A percentile compares a stretch with the other conserved stretches of the same genome.
phyloP scores from a whole-genome alignment of 2,888 invertebrate species.

The Griposia aprilina region DNA sequence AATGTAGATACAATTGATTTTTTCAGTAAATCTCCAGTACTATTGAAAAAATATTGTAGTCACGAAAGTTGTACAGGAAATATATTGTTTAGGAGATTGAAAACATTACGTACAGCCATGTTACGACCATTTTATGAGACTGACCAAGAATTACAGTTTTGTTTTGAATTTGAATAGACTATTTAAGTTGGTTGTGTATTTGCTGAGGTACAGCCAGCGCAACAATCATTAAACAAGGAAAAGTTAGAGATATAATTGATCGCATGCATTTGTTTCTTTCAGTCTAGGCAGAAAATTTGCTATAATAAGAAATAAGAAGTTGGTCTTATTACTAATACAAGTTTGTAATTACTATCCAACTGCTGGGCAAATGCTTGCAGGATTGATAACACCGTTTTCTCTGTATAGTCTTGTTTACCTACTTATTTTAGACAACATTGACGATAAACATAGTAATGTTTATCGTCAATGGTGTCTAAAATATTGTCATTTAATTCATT shows the following conservation, averaged over 20 bases:
- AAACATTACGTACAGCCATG: neutral
- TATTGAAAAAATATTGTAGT: too few species aligned
- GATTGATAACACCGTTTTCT: neutral
- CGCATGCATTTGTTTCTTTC: too few species aligned
- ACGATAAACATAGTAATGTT: neutral
- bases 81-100: neutral
- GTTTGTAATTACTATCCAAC: neutral
- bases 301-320: too few species aligned
- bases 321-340: too few species aligned
- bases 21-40: too few species aligned
- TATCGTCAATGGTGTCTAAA: neutral
- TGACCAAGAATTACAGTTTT: neutral
- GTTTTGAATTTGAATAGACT: neutral
- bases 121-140: neutral
- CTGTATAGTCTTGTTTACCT: neutral
- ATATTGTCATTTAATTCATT: too few species aligned
- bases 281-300: neutral
- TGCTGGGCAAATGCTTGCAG: neutral
- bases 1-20: slow-evolving; percentile 6
- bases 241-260: too few species aligned
- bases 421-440: too few species aligned
- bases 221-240: too few species aligned
- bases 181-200: neutral
- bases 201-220: neutral
- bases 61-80: neutral